These are phyloP conservation scores for Marasmarcha lunaedactyla DNA, from an alignment of 2,888 invertebrate species.

Conservation along the genomic window DNA sequence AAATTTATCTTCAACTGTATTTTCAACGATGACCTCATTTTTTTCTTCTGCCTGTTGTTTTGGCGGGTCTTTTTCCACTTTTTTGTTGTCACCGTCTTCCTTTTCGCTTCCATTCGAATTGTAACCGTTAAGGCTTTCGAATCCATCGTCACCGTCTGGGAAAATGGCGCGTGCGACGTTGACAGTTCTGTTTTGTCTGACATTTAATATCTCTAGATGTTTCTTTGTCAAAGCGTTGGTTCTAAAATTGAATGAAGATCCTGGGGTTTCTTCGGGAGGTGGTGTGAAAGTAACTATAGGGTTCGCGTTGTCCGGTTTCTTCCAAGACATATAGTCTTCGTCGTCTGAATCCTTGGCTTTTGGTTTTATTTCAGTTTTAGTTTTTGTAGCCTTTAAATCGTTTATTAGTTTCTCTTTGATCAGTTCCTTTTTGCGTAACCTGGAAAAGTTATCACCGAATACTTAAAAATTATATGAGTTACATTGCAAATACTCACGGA, in stretches of 20 bases:
- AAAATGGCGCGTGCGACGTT: slow-evolving; percentile 34
- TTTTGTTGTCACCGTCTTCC: slow-evolving; percentile 31
- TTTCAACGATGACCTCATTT: slow-evolving; percentile 12
- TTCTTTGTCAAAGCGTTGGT: slow-evolving; percentile 52
- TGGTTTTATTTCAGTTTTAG: slow-evolving; percentile 35
- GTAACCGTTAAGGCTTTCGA: slow-evolving; percentile 87
- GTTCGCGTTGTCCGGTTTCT: slow-evolving; percentile 42
- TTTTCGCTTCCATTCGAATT: slow-evolving; percentile 76
- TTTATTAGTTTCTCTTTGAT: slow-evolving; percentile 42
- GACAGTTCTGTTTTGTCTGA: slow-evolving; percentile 34
- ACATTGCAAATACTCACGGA: no score
- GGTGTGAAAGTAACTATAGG: slow-evolving; percentile 60
- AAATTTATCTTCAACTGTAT: slow-evolving; percentile 32
- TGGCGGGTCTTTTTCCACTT: slow-evolving; percentile 17
- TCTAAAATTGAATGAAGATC: slow-evolving; percentile 40
- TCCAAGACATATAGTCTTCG: slow-evolving; percentile 62
- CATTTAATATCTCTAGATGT: slow-evolving; percentile 54
- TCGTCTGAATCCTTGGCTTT: slow-evolving; percentile 62
- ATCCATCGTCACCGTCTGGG: slow-evolving; percentile 81
- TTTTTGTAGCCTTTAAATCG: slow-evolving; percentile 35
- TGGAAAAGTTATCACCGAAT: no score
- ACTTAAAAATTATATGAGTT: no score
- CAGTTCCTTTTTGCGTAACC: slow-evolving; percentile 54
- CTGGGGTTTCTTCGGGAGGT: slow-evolving; percentile 38
- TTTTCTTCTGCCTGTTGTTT: slow-evolving; percentile 6